Evolutionary conservation across 2,113 vertebrate genomes (phyloP).

Genomic region (Zosterops hypoxanthus): DNA sequence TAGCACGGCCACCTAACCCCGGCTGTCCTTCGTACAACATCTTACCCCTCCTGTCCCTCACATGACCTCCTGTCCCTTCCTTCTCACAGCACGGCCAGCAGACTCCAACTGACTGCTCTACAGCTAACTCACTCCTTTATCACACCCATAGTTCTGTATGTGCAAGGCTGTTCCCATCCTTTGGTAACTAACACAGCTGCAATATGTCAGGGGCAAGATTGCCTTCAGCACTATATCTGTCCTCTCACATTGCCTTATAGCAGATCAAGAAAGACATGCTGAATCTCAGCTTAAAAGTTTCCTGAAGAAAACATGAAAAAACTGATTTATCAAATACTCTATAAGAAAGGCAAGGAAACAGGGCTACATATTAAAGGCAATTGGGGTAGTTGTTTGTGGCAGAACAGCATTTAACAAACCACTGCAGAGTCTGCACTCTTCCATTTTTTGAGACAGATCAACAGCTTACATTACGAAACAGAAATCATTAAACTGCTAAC

Average conservation of each 20-base stretch:
- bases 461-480: neutral
- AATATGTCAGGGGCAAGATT: neutral
- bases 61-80: neutral
- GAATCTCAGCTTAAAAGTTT: neutral
- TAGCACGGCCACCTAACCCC: neutral
- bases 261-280: neutral
- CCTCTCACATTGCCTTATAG: neutral
- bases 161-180: neutral
- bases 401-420: neutral
- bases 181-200: neutral
- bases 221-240: neutral
- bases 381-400: neutral
- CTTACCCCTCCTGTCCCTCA: neutral
- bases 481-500: neutral
- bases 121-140: neutral
- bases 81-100: neutral
- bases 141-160: neutral
- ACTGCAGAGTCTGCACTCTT: neutral
- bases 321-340: neutral
- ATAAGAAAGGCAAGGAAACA: neutral
- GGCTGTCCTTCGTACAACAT: neutral
- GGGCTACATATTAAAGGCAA: neutral
- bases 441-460: neutral
- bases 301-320: neutral
- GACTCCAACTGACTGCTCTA: neutral